phyloP scores from a whole-genome alignment of 2,113 vertebrate species.

The Podarcis raffonei region DNA sequence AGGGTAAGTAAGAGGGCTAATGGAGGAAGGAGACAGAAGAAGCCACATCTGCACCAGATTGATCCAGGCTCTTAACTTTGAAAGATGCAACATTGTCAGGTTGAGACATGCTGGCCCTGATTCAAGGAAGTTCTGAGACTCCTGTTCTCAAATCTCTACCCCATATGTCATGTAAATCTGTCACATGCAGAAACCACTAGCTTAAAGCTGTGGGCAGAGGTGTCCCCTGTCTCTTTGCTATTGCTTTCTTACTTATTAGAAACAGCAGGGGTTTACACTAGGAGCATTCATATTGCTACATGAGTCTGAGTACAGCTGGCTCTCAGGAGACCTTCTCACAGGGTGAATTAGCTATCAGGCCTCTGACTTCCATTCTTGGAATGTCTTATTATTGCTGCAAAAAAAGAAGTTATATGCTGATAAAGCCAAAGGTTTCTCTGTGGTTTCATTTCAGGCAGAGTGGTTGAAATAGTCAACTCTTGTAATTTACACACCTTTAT shows the following conservation, averaged over 20 bases:
- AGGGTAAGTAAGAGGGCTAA: neutral
- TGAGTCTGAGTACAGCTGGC: neutral
- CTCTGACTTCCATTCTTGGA: neutral
- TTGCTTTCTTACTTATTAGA: neutral
- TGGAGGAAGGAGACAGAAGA: neutral
- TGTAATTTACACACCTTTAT: neutral
- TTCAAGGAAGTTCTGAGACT: neutral
- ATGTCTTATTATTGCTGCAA: neutral
- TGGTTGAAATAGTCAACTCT: neutral
- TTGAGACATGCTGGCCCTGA: neutral
- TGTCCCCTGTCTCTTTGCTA: neutral
- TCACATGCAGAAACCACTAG: neutral
- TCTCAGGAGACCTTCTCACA: neutral
- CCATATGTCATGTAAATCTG: too few species aligned
- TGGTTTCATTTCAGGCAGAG: neutral
- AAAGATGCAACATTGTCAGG: neutral
- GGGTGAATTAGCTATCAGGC: neutral
- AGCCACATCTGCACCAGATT: neutral
- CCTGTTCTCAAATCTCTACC: neutral
- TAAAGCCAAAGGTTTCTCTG: constrained; percentile 1
- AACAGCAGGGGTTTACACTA: neutral
- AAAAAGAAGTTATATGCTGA: neutral
- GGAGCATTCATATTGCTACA: neutral
- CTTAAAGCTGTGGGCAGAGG: neutral
- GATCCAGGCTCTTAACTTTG: neutral